A percentile compares a stretch with the other conserved stretches of the same genome.
These are phyloP conservation scores for Diadema setosum DNA, from an alignment of 35 echinoderm and acorn worm species.

Conservation along the genomic window DNA sequence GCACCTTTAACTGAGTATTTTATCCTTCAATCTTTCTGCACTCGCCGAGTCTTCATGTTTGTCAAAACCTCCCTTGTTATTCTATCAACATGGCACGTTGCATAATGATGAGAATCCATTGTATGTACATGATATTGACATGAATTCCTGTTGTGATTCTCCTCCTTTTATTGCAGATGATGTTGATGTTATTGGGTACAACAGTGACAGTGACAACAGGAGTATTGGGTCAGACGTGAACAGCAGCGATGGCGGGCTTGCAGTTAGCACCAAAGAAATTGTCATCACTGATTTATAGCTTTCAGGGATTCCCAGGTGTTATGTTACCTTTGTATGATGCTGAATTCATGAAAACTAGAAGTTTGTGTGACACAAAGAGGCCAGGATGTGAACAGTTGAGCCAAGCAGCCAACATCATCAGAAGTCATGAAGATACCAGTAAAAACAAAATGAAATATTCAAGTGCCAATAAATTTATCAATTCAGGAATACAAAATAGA, in stretches of 20 bases:
- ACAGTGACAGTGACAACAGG: constrained; percentile 86
- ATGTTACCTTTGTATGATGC: background rate
- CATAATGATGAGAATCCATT: no score
- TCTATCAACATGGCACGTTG: no score
- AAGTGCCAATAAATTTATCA: constrained; percentile 30
- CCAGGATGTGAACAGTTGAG: background rate
- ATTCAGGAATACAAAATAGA: constrained; percentile 19
- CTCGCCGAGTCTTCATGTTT: no score
- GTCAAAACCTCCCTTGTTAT: no score
- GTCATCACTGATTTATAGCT: constrained; percentile 39
- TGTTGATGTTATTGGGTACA: constrained; percentile 94
- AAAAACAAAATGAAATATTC: constrained; percentile 13
- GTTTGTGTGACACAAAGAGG: background rate
- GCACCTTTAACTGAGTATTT: no score
- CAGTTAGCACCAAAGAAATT: constrained; percentile 55
- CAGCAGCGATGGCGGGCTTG: constrained; percentile 67
- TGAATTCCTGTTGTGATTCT: background rate
- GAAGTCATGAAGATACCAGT: background rate
- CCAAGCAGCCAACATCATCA: background rate
- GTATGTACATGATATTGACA: background rate
- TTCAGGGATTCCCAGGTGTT: background rate
- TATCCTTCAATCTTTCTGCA: no score
- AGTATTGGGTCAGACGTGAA: constrained; percentile 66
- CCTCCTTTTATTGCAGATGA: constrained; percentile 71
- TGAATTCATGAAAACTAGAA: background rate